Conservation (phyloP, 2,797 vertebrate genomes). For the Rhincodon typus region DNA sequence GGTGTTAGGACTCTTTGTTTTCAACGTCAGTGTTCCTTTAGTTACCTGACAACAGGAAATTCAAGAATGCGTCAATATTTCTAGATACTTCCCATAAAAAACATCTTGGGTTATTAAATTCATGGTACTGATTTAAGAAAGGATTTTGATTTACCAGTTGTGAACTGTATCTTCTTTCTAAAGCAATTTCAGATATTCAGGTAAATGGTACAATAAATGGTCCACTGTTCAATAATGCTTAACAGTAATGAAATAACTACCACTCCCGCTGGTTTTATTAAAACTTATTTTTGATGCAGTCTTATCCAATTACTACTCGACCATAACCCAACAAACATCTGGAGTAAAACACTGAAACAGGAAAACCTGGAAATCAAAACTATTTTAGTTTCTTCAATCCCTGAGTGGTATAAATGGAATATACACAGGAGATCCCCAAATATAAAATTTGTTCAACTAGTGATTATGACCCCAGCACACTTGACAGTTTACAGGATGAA, state of each 20-base stretch:
- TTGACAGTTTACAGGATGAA: constrained; percentile 16
- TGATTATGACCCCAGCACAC: background rate
- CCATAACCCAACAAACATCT: background rate
- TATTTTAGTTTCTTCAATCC: background rate
- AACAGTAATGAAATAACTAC: background rate
- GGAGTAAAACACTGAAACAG: background rate
- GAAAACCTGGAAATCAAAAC: background rate
- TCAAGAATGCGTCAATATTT: background rate
- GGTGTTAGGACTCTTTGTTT: background rate
- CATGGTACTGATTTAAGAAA: background rate
- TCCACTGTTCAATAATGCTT: background rate
- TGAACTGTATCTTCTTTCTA: background rate
- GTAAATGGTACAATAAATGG: background rate
- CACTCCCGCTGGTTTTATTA: background rate
- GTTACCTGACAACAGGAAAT: background rate
- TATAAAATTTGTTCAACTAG: background rate
- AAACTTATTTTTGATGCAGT: background rate
- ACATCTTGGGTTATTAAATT: background rate
- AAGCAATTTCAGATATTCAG: background rate
- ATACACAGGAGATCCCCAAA: background rate
- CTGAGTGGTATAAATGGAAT: background rate
- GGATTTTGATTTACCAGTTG: background rate
- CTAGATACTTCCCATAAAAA: background rate
- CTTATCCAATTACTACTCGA: background rate
- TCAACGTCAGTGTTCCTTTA: background rate